Percentiles rank a stretch among this genome's conserved stretches.
Conservation (phyloP, 2,888 invertebrate species). For the Macroteleia sp. region DNA sequence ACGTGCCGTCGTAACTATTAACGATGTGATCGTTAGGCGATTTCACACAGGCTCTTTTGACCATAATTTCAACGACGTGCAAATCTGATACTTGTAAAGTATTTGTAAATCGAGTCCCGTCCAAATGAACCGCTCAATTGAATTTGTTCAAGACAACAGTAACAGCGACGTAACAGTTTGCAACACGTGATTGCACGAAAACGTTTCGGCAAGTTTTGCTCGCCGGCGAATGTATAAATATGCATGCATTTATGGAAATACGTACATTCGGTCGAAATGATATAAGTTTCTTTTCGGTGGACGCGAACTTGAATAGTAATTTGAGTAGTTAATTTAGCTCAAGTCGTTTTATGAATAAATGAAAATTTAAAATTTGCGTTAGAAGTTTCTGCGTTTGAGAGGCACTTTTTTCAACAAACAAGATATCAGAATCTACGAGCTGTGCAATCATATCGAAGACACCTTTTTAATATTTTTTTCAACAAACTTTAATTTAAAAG, state of each 20-base stretch:
- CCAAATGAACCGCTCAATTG: constrained; percentile 9
- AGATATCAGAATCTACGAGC: no score
- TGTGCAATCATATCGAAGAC: no score
- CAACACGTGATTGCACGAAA: constrained; percentile 34
- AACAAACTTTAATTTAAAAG: no score
- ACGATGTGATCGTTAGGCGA: no score
- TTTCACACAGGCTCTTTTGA: no score
- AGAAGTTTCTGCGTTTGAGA: constrained; percentile 1
- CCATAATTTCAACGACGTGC: constrained; percentile 5
- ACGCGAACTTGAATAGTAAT: constrained; percentile 18
- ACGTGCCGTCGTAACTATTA: no score
- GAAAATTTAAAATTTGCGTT: constrained; percentile 8
- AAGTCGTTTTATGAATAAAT: constrained; percentile 35
- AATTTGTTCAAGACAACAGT: constrained; percentile 11
- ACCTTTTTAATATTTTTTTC: no score
- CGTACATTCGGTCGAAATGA: constrained; percentile 6
- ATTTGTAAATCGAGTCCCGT: constrained; percentile 6
- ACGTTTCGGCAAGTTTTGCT: constrained; percentile 8
- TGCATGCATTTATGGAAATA: constrained; percentile 45
- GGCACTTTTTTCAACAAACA: not conserved
- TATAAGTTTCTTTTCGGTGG: constrained; percentile 31
- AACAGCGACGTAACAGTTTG: constrained; percentile 9
- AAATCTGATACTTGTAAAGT: not conserved
- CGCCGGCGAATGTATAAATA: constrained; percentile 28
- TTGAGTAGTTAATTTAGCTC: constrained; percentile 30